These are phyloP conservation scores for Chaenodraco wilsoni DNA, from an alignment of 2,797 vertebrate species.

Conservation along the genomic window DNA sequence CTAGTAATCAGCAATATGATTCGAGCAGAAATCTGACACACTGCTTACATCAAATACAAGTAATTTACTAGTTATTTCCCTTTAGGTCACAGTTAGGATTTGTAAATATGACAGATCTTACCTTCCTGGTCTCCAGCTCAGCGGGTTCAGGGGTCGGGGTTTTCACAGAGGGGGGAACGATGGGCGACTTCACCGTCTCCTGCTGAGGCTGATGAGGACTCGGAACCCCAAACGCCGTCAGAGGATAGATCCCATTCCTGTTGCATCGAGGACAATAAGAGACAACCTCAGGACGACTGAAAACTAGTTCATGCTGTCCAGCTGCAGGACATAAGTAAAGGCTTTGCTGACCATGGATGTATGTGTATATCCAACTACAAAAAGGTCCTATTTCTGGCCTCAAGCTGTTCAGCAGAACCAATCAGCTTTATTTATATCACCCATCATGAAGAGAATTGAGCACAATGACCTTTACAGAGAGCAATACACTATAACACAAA, in stretches of 20 bases:
- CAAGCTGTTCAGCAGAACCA: background rate
- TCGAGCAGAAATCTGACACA: background rate
- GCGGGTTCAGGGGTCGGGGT: conserved; percentile 96
- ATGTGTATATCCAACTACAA: background rate
- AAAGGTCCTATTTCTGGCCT: background rate
- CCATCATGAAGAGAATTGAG: no score
- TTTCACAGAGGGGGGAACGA: conserved; percentile 95
- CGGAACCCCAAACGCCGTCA: conserved; percentile 95
- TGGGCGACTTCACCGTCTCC: conserved; percentile 93
- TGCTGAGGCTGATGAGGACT: conserved; percentile 95
- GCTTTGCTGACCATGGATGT: background rate
- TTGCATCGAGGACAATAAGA: background rate
- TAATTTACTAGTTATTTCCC: no score
- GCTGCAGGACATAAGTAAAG: background rate
- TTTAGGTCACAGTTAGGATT: no score
- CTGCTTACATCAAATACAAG: no score
- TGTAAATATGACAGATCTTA: conserved; percentile 50
- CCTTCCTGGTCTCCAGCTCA: conserved; percentile 97
- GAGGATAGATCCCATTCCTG: conserved; percentile 97
- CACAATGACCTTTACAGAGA: no score
- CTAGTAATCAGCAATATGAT: background rate
- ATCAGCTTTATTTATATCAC: no score
- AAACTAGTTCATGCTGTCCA: background rate
- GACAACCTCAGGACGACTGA: background rate
- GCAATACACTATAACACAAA: no score